Evolutionary conservation across 2,888 invertebrate genomes (phyloP), one percentile per base, ranked within the genome.

Genomic region (Venusia cambrica): DNA sequence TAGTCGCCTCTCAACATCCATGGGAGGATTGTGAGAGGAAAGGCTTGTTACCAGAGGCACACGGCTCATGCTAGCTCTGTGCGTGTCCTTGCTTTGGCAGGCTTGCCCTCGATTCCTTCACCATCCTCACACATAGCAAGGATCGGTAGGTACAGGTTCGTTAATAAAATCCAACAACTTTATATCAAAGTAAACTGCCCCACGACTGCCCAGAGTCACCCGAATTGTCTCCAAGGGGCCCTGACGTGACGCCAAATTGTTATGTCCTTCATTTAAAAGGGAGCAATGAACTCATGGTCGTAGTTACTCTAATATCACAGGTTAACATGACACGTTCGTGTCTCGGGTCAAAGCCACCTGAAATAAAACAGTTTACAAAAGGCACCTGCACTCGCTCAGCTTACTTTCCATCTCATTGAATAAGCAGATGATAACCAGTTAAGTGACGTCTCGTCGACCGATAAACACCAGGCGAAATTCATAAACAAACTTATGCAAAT

Each of bases 401-500:
- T 62, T 57, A 48, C 53, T 17, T 62, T 61, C 45, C 51, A 62
- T 67, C 57, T 45, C 44, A 45, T 54, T 53, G 49, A 56, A 51
- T 54, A 67, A 61, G 66, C 60, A 61, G 51, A 54, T 62, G 45
- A 62, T 57, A 62, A 45, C 50, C 52, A 48, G 51, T 46, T 60
- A 59, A 63, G 62, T 57, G 61, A 45, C 51, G 42, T 32, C 49
- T 47, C 51, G 54, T 37, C 52, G 38, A 51, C 52, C 52, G 59
- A 58, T 55, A 57, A 48, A 53, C 50, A 47, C 44, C 58, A 52
- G 41, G 35, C 48, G 43, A 57, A 58, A 57, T 57, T 62, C 59
- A 63, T 68, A 64, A 65, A 67, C 62, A 70, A 61, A 59, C 61
- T 64, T 59, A 66, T 58, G 63, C 54, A 63, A 68, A 68, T 66